phyloP scores from a whole-genome alignment of 2,113 vertebrate species.

The Centrocercus urophasianus region DNA sequence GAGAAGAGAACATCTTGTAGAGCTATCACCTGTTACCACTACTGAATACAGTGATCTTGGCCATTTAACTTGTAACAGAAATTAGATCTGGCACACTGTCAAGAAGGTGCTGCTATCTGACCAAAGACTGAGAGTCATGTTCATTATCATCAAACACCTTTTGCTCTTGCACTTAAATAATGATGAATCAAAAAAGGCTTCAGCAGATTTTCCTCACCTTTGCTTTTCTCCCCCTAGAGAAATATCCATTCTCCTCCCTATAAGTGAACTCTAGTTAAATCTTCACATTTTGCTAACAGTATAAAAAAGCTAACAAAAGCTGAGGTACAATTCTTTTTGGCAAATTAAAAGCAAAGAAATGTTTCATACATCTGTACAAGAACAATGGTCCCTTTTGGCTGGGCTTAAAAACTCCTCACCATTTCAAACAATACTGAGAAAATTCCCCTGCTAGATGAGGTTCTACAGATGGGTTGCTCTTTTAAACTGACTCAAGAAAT shows the following conservation, averaged over 20 bases:
- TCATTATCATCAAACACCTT: not conserved
- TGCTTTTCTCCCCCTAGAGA: not conserved
- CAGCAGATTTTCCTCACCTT: not conserved
- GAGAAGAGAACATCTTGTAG: not conserved
- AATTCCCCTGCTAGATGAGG: not conserved
- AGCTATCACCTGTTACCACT: not conserved
- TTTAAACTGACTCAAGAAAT: not conserved
- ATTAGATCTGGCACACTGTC: not conserved
- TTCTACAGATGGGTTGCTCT: not conserved
- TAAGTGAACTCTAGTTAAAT: not conserved
- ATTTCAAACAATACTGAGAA: not conserved
- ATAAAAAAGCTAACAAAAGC: not conserved
- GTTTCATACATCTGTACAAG: not conserved
- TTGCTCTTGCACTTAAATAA: not conserved
- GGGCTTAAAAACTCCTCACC: not conserved
- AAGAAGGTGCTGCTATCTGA: conserved; percentile 9
- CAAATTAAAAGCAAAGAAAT: not conserved
- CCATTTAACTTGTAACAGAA: not conserved
- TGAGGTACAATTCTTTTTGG: not conserved
- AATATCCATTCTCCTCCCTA: not conserved
- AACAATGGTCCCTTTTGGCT: not conserved
- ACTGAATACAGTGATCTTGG: not conserved
- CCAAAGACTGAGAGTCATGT: fast-evolving
- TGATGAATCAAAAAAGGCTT: not conserved
- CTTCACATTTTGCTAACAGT: not conserved